Conservation (phyloP, 2,888 invertebrate species). For the Tipula unca region DNA sequence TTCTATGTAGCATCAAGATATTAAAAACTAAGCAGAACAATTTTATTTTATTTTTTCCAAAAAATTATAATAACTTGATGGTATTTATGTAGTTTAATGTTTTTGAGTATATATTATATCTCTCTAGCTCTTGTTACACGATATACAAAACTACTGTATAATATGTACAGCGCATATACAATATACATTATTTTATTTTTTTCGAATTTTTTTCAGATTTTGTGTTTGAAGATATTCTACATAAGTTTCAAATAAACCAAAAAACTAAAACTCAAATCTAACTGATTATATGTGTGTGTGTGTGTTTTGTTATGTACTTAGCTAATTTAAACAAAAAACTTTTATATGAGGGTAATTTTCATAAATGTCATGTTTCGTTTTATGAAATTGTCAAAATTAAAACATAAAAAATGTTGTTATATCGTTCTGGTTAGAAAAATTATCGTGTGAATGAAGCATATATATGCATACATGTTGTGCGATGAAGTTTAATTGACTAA, state of each 20-base stretch:
- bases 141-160: neutral
- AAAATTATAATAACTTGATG: neutral
- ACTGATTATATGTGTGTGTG: too few relatives aligned
- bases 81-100: neutral
- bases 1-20: neutral
- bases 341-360: neutral
- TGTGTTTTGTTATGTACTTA: neutral
- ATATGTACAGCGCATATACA: neutral
- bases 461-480: neutral
- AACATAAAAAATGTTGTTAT: neutral
- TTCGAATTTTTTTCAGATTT: neutral
- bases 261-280: neutral
- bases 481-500: neutral
- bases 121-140: neutral
- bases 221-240: neutral
- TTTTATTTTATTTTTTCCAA: neutral
- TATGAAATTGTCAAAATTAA: neutral
- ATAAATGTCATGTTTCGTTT: conserved; percentile 8
- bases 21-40: neutral
- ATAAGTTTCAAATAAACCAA: neutral
- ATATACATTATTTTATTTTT: neutral
- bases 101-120: neutral
- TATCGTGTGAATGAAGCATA: neutral
- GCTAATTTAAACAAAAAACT: conserved; percentile 3
- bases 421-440: neutral